A percentile compares a stretch with the other conserved stretches of the same genome.
Conservation (phyloP, 2,888 invertebrate species). For the Campoplex capitator region DNA sequence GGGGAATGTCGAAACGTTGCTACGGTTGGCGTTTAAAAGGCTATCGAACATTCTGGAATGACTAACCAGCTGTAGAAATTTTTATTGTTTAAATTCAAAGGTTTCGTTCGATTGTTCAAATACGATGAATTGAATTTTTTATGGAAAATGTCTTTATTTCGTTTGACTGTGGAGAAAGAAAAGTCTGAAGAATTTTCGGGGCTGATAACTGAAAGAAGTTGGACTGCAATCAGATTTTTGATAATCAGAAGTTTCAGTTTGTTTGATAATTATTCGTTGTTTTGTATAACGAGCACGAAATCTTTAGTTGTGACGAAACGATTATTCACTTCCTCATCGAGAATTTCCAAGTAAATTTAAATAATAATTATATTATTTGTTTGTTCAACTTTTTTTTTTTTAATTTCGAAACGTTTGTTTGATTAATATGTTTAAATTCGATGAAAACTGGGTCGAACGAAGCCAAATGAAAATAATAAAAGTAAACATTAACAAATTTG, state of each 20-base stretch:
- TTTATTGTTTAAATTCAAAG: too few relatives aligned
- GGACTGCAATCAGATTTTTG: not conserved
- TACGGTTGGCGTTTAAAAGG: too few relatives aligned
- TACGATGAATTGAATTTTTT: not conserved
- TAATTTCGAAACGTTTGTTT: not conserved
- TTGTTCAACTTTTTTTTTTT: not conserved
- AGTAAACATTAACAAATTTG: not conserved
- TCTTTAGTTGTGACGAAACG: not conserved
- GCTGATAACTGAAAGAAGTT: too few relatives aligned
- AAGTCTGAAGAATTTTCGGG: too few relatives aligned
- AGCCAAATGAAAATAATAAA: not conserved
- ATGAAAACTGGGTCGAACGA: not conserved
- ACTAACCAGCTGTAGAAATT: too few relatives aligned
- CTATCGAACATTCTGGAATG: too few relatives aligned
- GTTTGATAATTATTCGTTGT: not conserved
- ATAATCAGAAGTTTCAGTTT: not conserved
- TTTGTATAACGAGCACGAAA: slow-evolving; percentile 10
- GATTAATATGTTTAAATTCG: not conserved
- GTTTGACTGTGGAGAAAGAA: too few relatives aligned
- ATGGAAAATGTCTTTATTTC: too few relatives aligned
- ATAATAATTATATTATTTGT: not conserved
- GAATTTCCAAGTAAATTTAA: not conserved
- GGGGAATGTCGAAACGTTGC: too few relatives aligned
- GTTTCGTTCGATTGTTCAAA: too few relatives aligned
- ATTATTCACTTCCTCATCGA: not conserved